Base-by-base conservation (phyloP, 1,140 invertebrate genomes). In the Thalassaphorura encarpata region DNA sequence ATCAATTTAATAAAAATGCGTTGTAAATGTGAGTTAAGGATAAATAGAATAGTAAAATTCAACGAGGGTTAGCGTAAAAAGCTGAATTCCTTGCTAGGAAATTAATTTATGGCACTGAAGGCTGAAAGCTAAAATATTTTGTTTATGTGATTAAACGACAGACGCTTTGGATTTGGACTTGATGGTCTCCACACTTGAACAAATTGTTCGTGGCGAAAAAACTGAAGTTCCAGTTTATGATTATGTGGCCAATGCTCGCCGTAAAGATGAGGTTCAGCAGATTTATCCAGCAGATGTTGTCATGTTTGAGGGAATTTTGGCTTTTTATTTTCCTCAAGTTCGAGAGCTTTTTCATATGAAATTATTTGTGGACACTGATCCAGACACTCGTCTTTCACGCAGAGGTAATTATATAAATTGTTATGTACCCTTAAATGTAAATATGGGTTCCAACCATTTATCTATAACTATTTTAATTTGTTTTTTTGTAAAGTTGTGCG, bases 241-340 rank as follows among this genome's bases (percentile, higher is more conserved):
- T 70, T 96, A 93, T 67, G 82, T 81, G 61, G 83, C 80, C 42
- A 87, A 92, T 74, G 80, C 83, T 56, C 87, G 81, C 63, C 78
- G 82, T 49, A 79, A 80, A 63, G 78, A 83, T 67, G 69, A 74
- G 53, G 78, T 79, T 56, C 80, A 84, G 28, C 85, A 83, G 0
- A 87, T 98, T 50, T 93, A 97, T 73, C 91, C 92, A n/a, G 90
- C 93, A 1, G 95, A 99, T 75, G 95, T 99, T 41, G 90, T 99
- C 13, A 75, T 99, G 6, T 90, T 98, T 67, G 95, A 99, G 75
- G 96, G 96, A 29, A 98, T 99, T 70, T 76, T 99, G 41, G 89
- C 95, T 2, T 99, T 99, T 75, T 98, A 97, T 73, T 93, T 93
- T 71, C 85, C 88, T 11, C 85, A 95, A 70, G 85, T 99, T 50